Evolutionary conservation across 2,888 invertebrate species (phyloP).

Genomic region (Salticus scenicus): DNA sequence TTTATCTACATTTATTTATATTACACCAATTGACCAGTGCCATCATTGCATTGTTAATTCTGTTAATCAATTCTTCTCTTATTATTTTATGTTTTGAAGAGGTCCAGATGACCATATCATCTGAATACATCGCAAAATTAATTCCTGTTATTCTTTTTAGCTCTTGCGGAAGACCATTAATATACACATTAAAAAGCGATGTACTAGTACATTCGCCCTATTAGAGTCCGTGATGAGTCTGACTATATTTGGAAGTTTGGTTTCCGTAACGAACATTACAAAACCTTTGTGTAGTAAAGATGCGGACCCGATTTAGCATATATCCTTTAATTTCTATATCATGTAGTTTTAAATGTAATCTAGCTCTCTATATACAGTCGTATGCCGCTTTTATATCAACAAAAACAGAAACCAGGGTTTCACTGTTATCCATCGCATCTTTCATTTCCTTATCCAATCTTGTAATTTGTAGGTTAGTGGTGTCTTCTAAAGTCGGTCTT

Average conservation of each 20-base stretch:
- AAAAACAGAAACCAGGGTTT: background rate
- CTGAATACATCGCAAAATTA: background rate
- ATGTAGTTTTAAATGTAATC: background rate
- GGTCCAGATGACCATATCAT: background rate
- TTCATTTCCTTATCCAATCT: background rate
- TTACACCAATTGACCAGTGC: background rate
- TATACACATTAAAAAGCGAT: background rate
- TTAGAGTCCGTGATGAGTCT: background rate
- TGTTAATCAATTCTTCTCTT: background rate
- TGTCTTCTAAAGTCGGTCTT: no score
- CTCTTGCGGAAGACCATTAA: background rate
- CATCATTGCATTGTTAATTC: background rate
- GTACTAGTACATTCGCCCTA: background rate
- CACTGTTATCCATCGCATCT: background rate
- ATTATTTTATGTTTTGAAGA: background rate
- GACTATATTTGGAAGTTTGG: background rate
- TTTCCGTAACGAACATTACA: background rate
- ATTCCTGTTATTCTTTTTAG: background rate
- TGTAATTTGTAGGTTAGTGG: background rate
- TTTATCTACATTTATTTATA: background rate
- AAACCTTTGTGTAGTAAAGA: background rate
- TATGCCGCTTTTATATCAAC: background rate
- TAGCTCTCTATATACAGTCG: background rate
- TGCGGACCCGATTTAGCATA: background rate
- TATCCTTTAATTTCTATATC: background rate